Percentiles rank a stretch among this genome's conserved stretches.
These are phyloP conservation scores for Micrastur ruficollis DNA, from an alignment of 2,797 vertebrate species.

Conservation along the genomic window DNA sequence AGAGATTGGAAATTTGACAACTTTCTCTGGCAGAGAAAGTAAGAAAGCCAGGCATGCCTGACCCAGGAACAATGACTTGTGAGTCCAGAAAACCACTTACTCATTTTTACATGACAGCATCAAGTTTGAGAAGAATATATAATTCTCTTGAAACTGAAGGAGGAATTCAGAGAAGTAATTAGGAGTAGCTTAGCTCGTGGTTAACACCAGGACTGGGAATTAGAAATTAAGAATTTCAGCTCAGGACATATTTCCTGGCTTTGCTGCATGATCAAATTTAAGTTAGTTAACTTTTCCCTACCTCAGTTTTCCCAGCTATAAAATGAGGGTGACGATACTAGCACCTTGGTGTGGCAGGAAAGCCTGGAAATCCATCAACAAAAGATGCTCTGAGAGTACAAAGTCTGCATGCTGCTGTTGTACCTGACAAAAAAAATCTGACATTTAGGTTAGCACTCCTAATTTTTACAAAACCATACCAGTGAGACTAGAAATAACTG, in stretches of 20 bases:
- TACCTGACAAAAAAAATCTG: neutral
- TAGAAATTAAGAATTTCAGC: neutral
- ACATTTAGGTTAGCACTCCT: neutral
- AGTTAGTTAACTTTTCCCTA: neutral
- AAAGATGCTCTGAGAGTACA: neutral
- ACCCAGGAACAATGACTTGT: neutral
- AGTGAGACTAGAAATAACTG: neutral
- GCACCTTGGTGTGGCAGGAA: neutral
- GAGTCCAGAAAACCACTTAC: neutral
- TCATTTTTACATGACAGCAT: neutral
- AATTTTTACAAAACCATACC: neutral
- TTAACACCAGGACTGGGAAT: neutral
- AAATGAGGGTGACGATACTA: neutral
- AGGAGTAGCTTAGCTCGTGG: neutral
- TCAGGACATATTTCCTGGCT: neutral
- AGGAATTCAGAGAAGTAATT: neutral
- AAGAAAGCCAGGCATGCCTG: neutral
- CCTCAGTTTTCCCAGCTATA: neutral
- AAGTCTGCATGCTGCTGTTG: neutral
- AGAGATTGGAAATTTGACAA: neutral
- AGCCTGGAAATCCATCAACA: neutral
- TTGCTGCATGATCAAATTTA: neutral
- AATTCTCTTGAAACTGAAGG: conserved; percentile 14
- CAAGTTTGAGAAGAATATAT: neutral
- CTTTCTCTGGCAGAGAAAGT: neutral